phyloP scores from a whole-genome alignment of 2,888 invertebrate species.

The Acronicta psi region DNA sequence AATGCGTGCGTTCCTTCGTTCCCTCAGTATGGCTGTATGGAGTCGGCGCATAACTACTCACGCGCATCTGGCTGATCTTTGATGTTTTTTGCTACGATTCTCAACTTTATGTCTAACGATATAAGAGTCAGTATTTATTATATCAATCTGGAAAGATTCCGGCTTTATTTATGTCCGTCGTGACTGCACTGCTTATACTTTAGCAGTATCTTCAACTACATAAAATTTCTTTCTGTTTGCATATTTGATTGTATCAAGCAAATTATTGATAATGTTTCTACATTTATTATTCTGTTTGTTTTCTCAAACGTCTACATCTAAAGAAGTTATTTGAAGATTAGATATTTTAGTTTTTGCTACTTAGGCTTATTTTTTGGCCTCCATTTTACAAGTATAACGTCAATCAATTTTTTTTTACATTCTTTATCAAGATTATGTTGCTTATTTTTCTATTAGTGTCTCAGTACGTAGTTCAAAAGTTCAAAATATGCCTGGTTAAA shows the following conservation, averaged over 20 bases:
- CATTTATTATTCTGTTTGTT: constrained; percentile 12
- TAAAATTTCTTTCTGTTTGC: constrained; percentile 47
- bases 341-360: not conserved
- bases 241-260: constrained; percentile 53
- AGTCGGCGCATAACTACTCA: constrained; percentile 67
- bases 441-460: no score
- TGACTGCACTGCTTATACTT: constrained; percentile 74
- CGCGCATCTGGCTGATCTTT: constrained; percentile 72
- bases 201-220: constrained; percentile 51
- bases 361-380: not conserved
- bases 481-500: not conserved
- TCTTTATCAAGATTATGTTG: not conserved
- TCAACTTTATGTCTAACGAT: constrained; percentile 48
- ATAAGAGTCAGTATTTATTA: constrained; percentile 60
- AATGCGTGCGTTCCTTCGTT: constrained; percentile 59
- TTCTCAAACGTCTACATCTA: constrained; percentile 2
- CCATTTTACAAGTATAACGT: not conserved
- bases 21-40: constrained; percentile 43
- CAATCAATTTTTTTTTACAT: not conserved
- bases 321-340: not conserved
- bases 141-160: constrained; percentile 65
- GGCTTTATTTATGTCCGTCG: constrained; percentile 85
- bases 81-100: constrained; percentile 42
- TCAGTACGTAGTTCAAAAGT: not conserved
- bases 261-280: constrained; percentile 47